These are phyloP conservation scores for Candidula unifasciata DNA, from an alignment of 2,888 invertebrate genomes.

Conservation along the genomic window DNA sequence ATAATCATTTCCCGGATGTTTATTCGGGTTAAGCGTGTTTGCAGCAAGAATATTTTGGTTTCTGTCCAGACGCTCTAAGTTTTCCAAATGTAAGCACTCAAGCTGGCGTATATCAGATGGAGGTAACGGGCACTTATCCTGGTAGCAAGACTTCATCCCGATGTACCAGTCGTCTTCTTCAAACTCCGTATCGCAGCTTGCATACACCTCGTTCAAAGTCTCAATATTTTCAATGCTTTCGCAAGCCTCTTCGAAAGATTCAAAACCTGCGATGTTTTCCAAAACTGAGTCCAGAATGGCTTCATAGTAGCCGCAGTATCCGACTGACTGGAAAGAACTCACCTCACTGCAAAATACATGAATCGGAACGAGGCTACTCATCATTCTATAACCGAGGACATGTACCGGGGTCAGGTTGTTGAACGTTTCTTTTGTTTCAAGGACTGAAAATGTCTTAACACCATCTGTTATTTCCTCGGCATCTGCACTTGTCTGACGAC, in stretches of 20 bases:
- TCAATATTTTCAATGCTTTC: not conserved
- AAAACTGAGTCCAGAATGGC: conserved; percentile 41
- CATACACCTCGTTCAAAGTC: conserved; percentile 5
- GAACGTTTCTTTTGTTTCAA: not conserved
- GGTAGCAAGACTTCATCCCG: conserved; percentile 7
- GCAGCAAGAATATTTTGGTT: not conserved
- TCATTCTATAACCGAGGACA: not conserved
- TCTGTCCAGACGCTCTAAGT: not conserved
- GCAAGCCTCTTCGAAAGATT: conserved; percentile 38
- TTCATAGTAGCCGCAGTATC: conserved; percentile 48
- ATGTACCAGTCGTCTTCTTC: conserved; percentile 48
- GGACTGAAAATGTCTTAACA: not conserved
- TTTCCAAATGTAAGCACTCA: not conserved
- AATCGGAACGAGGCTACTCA: not conserved
- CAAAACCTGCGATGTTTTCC: conserved; percentile 35
- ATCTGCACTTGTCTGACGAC: too few species aligned
- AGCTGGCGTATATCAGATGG: not conserved
- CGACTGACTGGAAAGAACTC: not conserved
- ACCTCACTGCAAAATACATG: conserved; percentile 37
- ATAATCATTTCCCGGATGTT: not conserved
- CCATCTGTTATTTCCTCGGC: not conserved
- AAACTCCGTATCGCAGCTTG: conserved; percentile 36
- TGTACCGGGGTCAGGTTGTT: not conserved
- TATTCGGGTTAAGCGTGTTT: not conserved
- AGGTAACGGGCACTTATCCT: not conserved